Evolutionary conservation across 2,113 vertebrate genomes (phyloP).

Genomic region (Sisor rabdophorus): DNA sequence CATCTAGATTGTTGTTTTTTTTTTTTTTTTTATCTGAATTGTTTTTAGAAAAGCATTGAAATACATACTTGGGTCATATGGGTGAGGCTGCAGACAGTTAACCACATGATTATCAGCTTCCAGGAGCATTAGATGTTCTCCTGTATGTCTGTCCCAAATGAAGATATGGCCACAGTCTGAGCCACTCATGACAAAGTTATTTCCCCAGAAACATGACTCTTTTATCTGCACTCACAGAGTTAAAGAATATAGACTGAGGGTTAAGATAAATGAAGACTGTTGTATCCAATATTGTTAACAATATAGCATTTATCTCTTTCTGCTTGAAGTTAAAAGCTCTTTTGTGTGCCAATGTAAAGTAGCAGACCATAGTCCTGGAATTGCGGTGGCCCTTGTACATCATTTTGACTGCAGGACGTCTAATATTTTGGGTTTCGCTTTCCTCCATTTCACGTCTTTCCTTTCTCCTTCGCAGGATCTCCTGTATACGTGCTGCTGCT

Average conservation of each 20-base stretch:
- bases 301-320: not conserved
- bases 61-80: constrained; percentile 91
- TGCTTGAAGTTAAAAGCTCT: not conserved
- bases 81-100: constrained; percentile 97
- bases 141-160: constrained; percentile 95
- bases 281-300: not conserved
- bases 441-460: constrained; percentile 96
- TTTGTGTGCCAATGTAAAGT: not conserved
- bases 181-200: constrained; percentile 97
- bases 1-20: not conserved
- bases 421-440: constrained; percentile 88
- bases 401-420: constrained; percentile 90
- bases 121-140: constrained; percentile 93
- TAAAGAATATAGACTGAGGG: not conserved
- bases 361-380: constrained; percentile 92
- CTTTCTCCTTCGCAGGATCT: constrained; percentile 93
- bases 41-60: not conserved
- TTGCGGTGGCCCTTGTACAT: constrained; percentile 98
- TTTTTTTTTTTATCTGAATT: not conserved
- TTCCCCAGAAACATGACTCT: constrained; percentile 97
- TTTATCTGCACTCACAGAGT: constrained; percentile 78
- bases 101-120: constrained; percentile 99
- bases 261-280: not conserved
- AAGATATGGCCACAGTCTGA: constrained; percentile 98
- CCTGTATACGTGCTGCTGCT: constrained; percentile 94